Evolutionary conservation across 2,113 vertebrate genomes (phyloP), one percentile per base, ranked within the genome.

Genomic region (Blennius ocellaris): DNA sequence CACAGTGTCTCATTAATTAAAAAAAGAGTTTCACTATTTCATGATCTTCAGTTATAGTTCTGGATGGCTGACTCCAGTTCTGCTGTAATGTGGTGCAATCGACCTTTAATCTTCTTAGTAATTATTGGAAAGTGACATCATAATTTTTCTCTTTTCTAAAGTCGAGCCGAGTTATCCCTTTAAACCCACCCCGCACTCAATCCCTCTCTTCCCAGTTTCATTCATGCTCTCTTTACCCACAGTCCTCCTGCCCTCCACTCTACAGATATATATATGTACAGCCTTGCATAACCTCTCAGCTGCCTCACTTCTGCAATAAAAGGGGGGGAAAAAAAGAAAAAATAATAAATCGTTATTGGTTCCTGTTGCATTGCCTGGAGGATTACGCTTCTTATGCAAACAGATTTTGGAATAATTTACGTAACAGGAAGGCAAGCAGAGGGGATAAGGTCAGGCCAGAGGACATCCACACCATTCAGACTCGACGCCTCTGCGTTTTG

Each of bases 381-480:
- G 90, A 93, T 92, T 90, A 93, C 47, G 62, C 43, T 72, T 85
- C 75, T 93, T 92, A 92, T 79, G 89, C 80, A 85, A 90, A 91
- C 82, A 86, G 91, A 92, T 93, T 93, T 90, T 58, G 69, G 78
- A 80, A 75, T 43, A 67, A 80, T 90, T 94, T 92, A 93, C 72
- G 78, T 92, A 93, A 93, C 66, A 63, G 67, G 47, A 41, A 61
- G 39, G 15, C 68, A 47, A 30, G 7, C 67, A 61, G 64, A 43
- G 69, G 65, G 57, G 52, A 58, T 50, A 68, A 49, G 60, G 78
- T 82, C 68, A 60, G 47, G 15, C 16, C 47, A 60, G 56, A 81
- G 67, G 83, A 78, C 59, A 47, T n/a, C 21, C n/a, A 48, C 0
- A 14, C 40, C 9, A 36, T 45, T 0, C 8, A 8, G 64, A 65